Evolutionary conservation across 2,888 invertebrate genomes (phyloP), one percentile per base, ranked within the genome.

Genomic region (Dioctria rufipes): DNA sequence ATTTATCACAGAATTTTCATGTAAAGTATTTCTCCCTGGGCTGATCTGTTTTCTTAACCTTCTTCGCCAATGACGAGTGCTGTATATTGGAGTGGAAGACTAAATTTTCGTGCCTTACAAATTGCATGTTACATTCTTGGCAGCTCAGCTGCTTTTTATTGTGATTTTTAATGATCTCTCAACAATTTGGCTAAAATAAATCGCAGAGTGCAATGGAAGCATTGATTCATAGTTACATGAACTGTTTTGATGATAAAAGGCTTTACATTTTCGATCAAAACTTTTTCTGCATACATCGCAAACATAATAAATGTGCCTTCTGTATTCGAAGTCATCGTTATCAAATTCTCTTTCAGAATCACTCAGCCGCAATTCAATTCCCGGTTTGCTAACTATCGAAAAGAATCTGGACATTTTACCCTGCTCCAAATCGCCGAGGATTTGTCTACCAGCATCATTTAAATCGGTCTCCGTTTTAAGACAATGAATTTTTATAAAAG

Each of bases 1-100:
- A 90, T 86, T 92, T 92, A 43, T 91, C 91, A 85, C 94, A 94
- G 4, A 91, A 91, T 46, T 91, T 90, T 86, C 94, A 94, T 69
- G 91, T 90, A 83, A 90, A 89, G 75, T 89, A 89, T 60, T 88
- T 87, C 6, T 88, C 87, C 80, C 88, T 86, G 13, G 85, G 89
- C 86, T 84, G 84, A 83, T 84, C 85, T 83, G 81, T 84, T 73
- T 83, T 86, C 58, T 84, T 81, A 0, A 81, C 80, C 60, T 82
- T 84, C 42, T 81, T 81, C 58, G 81, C 78, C 3, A 11, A 6
- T 25, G 49, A 49, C 5, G 58, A 46, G 37, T 78, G 63, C 3
- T 46, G 63, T 9, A 63, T 46, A 13, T 49, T 87, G 81, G 90
- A 90, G n/a, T 86, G 83, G 6, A 84, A 86, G 83, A 90, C 91